phyloP scores from a whole-genome alignment of 1,140 invertebrate genomes.

The Calephelis virginiensis region DNA sequence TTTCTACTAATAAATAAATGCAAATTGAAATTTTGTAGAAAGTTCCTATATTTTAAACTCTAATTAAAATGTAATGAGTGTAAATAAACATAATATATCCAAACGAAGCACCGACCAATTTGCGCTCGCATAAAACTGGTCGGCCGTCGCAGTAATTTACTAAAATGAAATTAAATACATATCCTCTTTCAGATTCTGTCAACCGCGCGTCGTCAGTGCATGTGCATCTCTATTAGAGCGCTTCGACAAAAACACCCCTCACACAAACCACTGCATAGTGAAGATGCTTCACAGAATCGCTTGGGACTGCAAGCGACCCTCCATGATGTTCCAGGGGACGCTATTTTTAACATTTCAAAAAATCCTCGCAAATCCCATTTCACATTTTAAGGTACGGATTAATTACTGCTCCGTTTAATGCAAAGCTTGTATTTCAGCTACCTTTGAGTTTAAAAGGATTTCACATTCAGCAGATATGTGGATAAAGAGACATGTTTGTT shows the following conservation, averaged over 20 bases:
- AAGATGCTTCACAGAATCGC: constrained; percentile 96
- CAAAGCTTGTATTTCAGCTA: constrained; percentile 13
- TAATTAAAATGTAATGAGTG: no score
- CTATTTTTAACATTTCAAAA: constrained; percentile 92
- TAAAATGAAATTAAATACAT: no score
- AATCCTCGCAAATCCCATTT: constrained; percentile 82
- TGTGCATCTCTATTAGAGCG: constrained; percentile 85
- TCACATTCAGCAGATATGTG: constrained; percentile 14
- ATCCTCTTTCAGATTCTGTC: constrained; percentile 83
- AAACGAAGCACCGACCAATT: no score
- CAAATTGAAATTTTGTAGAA: no score
- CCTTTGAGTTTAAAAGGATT: constrained; percentile 18
- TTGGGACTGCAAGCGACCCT: constrained; percentile 89
- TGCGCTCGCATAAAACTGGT: no score
- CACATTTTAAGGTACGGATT: constrained; percentile 79
- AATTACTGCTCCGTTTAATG: constrained; percentile 17
- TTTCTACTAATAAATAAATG: no score
- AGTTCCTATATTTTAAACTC: no score
- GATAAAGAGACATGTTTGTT: constrained; percentile 17
- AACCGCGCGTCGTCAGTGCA: constrained; percentile 88
- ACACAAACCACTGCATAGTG: constrained; percentile 90
- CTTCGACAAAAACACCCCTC: constrained; percentile 86
- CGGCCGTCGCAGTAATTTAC: no score
- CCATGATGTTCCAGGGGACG: constrained; percentile 93
- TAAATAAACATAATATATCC: no score